phyloP scores from a whole-genome alignment of 2,797 vertebrate genomes.

The Dipus sagitta region DNA sequence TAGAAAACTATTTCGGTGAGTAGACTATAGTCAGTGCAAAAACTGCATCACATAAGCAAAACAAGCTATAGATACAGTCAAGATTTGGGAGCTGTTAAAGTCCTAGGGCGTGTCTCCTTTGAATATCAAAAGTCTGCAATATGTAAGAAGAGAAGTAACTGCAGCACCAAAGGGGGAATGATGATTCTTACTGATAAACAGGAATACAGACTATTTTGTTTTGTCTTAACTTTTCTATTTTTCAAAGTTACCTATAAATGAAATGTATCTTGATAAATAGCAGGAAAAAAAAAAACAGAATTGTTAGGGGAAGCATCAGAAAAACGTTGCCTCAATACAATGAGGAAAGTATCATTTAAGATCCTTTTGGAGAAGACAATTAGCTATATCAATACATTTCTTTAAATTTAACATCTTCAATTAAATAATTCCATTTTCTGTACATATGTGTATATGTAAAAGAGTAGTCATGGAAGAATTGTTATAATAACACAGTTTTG shows the following conservation, averaged over 20 bases:
- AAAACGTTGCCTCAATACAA: background rate
- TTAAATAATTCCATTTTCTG: slow-evolving; percentile 37
- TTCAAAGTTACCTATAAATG: slow-evolving; percentile 52
- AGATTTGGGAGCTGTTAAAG: slow-evolving; percentile 3
- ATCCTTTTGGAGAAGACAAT: slow-evolving; percentile 16
- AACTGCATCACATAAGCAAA: background rate
- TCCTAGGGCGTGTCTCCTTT: slow-evolving; percentile 31
- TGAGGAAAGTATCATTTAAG: background rate
- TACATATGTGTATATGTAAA: background rate
- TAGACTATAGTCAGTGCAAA: background rate
- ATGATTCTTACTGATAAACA: slow-evolving; percentile 13
- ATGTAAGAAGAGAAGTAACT: background rate
- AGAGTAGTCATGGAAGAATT: background rate
- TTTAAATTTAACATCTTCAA: slow-evolving; percentile 47
- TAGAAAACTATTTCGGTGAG: slow-evolving; percentile 20
- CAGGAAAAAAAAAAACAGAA: background rate
- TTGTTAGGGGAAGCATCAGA: background rate
- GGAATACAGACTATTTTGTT: background rate
- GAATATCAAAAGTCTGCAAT: background rate
- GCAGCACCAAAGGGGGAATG: background rate
- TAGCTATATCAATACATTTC: background rate
- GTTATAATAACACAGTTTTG: slow-evolving; percentile 33
- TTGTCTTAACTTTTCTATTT: background rate
- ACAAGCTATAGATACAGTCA: background rate
- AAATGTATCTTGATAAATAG: slow-evolving; percentile 32